A percentile compares a stretch with the other conserved stretches of the same genome.
Evolutionary conservation across 2,888 invertebrate genomes (phyloP).

Genomic region (Opisthograptis luteolata): DNA sequence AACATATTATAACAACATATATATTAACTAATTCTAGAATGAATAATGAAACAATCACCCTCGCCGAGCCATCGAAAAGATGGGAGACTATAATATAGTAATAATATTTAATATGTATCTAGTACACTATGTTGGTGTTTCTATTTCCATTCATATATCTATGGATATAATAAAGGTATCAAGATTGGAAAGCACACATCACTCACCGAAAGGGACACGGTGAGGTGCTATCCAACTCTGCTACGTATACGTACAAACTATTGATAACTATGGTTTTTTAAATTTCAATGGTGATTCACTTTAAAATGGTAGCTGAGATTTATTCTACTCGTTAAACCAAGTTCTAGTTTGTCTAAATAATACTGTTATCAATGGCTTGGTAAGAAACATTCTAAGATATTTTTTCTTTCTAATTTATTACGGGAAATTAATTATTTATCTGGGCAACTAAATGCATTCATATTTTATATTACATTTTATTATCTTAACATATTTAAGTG

Average conservation of each 20-base stretch:
- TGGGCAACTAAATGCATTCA: slow-evolving; percentile 81
- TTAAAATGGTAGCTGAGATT: slow-evolving; percentile 72
- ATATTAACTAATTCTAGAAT: slow-evolving; percentile 74
- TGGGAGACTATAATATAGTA: slow-evolving; percentile 55
- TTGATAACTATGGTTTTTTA: slow-evolving; percentile 71
- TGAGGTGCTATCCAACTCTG: slow-evolving; percentile 57
- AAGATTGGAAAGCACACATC: slow-evolving; percentile 57
- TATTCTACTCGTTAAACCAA: slow-evolving; percentile 73
- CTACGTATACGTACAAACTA: slow-evolving; percentile 71
- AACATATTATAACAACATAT: slow-evolving; percentile 69
- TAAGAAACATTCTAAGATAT: slow-evolving; percentile 72
- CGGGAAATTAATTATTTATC: slow-evolving; percentile 61
- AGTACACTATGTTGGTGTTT: slow-evolving; percentile 81
- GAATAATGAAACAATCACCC: slow-evolving; percentile 60
- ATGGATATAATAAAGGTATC: slow-evolving; percentile 66
- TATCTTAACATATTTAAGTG: slow-evolving; percentile 70
- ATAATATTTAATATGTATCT: slow-evolving; percentile 72
- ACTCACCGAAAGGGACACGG: no score
- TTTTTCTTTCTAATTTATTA: slow-evolving; percentile 59
- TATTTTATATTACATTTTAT: slow-evolving; percentile 66
- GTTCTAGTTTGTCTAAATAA: slow-evolving; percentile 81
- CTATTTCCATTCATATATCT: slow-evolving; percentile 78
- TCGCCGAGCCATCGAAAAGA: slow-evolving; percentile 55
- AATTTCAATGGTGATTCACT: slow-evolving; percentile 62
- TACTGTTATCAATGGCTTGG: slow-evolving; percentile 84